phyloP scores from a whole-genome alignment of 1,140 invertebrate species.

The Zaprionus taronus region DNA sequence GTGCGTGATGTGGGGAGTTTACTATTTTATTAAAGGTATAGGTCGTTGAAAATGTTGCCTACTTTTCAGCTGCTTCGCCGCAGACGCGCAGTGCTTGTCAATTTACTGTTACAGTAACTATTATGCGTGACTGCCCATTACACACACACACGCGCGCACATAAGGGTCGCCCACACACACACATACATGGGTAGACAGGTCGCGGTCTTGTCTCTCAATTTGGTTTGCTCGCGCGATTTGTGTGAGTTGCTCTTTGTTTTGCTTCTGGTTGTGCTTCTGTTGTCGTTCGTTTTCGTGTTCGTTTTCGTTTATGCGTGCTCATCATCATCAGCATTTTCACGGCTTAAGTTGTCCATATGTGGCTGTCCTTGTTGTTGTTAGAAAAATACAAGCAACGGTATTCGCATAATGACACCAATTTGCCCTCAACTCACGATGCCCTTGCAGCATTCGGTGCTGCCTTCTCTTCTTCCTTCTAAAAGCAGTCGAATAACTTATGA shows the following conservation, averaged over 20 bases:
- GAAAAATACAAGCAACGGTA: slow-evolving; percentile 52
- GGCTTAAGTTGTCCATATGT: slow-evolving; percentile 42
- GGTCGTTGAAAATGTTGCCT: slow-evolving; percentile 25
- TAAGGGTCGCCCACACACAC: not conserved
- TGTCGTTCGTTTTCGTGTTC: not conserved
- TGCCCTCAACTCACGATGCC: slow-evolving; percentile 24
- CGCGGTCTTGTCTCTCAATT: slow-evolving; percentile 55
- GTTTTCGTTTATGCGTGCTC: slow-evolving; percentile 59
- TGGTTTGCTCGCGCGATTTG: slow-evolving; percentile 51
- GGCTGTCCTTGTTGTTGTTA: slow-evolving; percentile 20
- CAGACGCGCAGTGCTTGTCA: slow-evolving; percentile 22
- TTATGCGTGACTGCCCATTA: slow-evolving; percentile 26
- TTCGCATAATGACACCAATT: slow-evolving; percentile 75
- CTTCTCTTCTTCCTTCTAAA: slow-evolving; percentile 7
- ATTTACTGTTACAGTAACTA: slow-evolving; percentile 20
- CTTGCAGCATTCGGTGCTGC: not conserved
- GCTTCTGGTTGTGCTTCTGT: not conserved
- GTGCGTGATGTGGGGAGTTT: not conserved
- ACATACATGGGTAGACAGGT: not conserved
- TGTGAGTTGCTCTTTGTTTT: slow-evolving; percentile 64
- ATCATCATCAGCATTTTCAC: slow-evolving; percentile 80
- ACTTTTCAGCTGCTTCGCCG: slow-evolving; percentile 22
- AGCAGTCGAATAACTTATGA: slow-evolving; percentile 65
- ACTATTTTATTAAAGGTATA: slow-evolving; percentile 15
- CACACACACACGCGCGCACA: slow-evolving; percentile 10